These are phyloP conservation scores for Macquaria australasica DNA, from an alignment of 2,113 vertebrate genomes.

Conservation along the genomic window DNA sequence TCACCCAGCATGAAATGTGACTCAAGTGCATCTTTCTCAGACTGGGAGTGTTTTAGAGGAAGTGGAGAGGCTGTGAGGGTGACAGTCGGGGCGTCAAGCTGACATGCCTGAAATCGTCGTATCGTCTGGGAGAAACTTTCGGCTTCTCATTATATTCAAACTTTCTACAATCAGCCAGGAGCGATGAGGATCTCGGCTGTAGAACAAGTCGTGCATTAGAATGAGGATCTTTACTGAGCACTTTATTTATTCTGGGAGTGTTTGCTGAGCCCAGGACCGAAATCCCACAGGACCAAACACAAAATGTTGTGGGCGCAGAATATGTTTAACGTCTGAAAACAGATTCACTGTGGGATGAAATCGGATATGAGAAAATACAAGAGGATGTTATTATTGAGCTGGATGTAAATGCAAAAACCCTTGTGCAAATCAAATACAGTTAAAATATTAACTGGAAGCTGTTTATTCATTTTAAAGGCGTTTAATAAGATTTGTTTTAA, in stretches of 20 bases:
- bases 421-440: not conserved
- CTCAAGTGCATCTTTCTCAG: conserved; percentile 6
- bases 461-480: too few relatives aligned
- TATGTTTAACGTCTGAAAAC: not conserved
- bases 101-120: conserved; percentile 1
- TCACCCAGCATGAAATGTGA: conserved; percentile 4
- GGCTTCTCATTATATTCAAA: conserved; percentile 21
- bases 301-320: not conserved
- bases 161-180: not conserved
- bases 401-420: not conserved
- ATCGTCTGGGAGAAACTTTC: conserved; percentile 1
- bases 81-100: not conserved
- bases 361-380: not conserved
- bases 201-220: not conserved
- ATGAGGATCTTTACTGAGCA: not conserved
- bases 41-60: not conserved
- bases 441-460: too few relatives aligned
- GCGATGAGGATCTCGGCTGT: not conserved
- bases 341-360: not conserved
- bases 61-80: not conserved
- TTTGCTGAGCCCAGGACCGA: not conserved
- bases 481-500: too few relatives aligned
- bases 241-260: conserved; percentile 3
- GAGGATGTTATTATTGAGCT: not conserved
- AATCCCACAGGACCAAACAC: not conserved